A percentile compares a stretch with the other conserved stretches of the same genome.
Evolutionary conservation across 2,888 invertebrate genomes (phyloP).

Genomic region (Leptogaster cylindrica): DNA sequence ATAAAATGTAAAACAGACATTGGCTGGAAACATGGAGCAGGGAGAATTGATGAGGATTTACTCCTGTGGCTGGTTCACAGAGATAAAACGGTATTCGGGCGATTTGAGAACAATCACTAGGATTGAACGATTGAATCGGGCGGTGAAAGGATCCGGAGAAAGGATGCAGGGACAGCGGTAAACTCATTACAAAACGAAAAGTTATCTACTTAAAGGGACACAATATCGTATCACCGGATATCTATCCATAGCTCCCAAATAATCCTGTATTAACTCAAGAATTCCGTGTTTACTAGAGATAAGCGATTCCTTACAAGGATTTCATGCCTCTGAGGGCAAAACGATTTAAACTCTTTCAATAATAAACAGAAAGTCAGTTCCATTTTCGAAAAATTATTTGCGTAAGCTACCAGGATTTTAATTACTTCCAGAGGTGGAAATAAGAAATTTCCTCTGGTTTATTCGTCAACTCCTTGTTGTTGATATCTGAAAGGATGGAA

Average conservation of each 20-base stretch:
- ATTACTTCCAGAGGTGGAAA: too few species aligned
- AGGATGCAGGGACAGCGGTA: slow-evolving; percentile 1
- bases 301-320: slow-evolving; percentile 15
- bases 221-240: too few species aligned
- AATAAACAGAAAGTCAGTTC: slow-evolving; percentile 2
- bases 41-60: slow-evolving; percentile 1
- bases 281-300: slow-evolving; percentile 13
- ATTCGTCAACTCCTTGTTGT: too few species aligned
- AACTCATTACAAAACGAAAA: not conserved
- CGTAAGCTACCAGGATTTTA: too few species aligned
- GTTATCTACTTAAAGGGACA: too few species aligned
- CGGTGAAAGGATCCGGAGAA: not conserved
- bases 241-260: too few species aligned
- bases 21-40: not conserved
- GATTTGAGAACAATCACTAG: slow-evolving; percentile 28
- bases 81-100: slow-evolving; percentile 11
- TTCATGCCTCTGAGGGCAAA: slow-evolving; percentile 13
- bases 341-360: not conserved
- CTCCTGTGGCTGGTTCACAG: slow-evolving; percentile 21
- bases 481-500: too few species aligned
- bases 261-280: too few species aligned
- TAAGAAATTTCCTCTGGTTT: too few species aligned
- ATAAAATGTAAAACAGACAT: slow-evolving; percentile 23
- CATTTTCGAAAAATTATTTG: too few species aligned
- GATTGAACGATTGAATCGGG: slow-evolving; percentile 27